Evolutionary conservation across 2,888 invertebrate species (phyloP).

Genomic region (Limnephilus rhombicus): DNA sequence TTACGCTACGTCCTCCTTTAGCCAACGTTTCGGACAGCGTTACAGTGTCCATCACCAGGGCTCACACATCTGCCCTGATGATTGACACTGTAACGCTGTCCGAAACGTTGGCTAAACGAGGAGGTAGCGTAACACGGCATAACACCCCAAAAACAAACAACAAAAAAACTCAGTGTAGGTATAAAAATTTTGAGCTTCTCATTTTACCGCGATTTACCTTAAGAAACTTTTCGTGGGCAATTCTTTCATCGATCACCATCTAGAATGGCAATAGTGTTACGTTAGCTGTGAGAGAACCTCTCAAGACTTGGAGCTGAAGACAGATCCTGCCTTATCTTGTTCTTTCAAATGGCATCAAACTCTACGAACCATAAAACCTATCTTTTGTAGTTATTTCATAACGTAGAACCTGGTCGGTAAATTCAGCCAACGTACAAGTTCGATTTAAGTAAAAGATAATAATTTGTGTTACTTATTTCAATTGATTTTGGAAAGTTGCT

Average conservation of each 20-base stretch:
- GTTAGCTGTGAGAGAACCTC: neutral
- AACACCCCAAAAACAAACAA: too few relatives aligned
- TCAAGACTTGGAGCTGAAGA: neutral
- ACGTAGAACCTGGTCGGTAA: neutral
- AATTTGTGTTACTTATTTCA: neutral
- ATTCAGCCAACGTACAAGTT: neutral
- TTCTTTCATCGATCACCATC: neutral
- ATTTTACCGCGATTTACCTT: neutral
- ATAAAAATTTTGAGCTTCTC: neutral
- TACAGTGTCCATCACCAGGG: too few relatives aligned
- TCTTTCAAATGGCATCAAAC: neutral
- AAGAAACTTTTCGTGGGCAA: neutral
- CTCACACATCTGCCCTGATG: too few relatives aligned
- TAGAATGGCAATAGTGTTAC: neutral
- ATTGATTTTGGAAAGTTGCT: neutral
- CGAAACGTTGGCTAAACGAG: too few relatives aligned
- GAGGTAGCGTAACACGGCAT: too few relatives aligned
- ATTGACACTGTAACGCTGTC: too few relatives aligned
- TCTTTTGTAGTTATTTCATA: too few relatives aligned
- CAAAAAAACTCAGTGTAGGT: too few relatives aligned
- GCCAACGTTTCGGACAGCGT: too few relatives aligned
- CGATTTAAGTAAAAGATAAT: neutral
- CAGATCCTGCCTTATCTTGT: constrained; percentile 13
- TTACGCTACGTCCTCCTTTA: too few relatives aligned
- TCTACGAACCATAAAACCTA: too few relatives aligned